Evolutionary conservation across 1,140 invertebrate species (phyloP), one percentile per base, ranked within the genome.

Genomic region (Tetragonula clypearis): DNA sequence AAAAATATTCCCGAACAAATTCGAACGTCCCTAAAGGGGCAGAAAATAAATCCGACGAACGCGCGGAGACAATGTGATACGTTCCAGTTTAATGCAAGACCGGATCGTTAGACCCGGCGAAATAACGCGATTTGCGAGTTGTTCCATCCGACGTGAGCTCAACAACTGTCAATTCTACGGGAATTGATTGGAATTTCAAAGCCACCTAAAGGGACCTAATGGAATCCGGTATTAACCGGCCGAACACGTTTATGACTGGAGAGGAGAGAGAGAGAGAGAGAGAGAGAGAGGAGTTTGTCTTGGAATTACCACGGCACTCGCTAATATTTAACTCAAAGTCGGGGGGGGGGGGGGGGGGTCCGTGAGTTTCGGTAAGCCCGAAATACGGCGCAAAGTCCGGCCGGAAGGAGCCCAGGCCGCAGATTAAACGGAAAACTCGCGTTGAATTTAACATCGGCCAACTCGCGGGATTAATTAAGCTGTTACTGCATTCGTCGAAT

Each of bases 401-500:
- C 49, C n/a, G 79, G 23, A 82, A 82, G 79, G 30, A 82, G 26
- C 3, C 41, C 49, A 35, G 41, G 69, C 26, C 55, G 19, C 41
- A n/a, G 26, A 74, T 82, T 55, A 62, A 65, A 73, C 56, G 58
- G n/a, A 74, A 55, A 82, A 74, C 69, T 71, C 58, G 41, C 79
- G 41, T 49, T 53, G 53, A 82, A 30, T 82, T 53, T 53, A 62
- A 65, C 56, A 53, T 53, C 35, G 12, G 8, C 21, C 75, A n/a
- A 14, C 68, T 26, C 66, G 0, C 9, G 58, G 58, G 71, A 74
- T 82, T 82, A 82, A 82, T 82, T 82, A 82, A 75, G 8, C 55
- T 41, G 69, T 23, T 35, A 14, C 12, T 15, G 17, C 9, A 53
- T 55, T 15, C 21, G 62, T 15, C 41, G 41, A 14, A 35, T 9